Base-by-base conservation (phyloP, 1,140 invertebrate genomes). In the Latrodectus geometricus region DNA sequence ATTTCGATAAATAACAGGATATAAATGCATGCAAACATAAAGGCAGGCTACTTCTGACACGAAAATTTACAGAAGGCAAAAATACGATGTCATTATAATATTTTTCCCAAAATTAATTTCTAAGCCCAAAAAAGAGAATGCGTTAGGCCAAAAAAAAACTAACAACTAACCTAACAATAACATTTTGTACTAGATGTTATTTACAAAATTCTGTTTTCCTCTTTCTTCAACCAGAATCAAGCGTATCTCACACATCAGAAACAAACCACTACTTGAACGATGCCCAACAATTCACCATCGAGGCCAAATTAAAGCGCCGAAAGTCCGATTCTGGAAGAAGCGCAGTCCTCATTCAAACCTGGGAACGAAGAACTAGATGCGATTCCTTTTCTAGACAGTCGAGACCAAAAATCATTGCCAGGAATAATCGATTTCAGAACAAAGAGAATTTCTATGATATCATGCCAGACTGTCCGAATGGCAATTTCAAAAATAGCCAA, bases 331-430 rank as follows among this genome's bases (percentile, higher is more conserved):
- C n/a, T 8, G 75, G 83, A 20, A 77, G 83, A 20, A 86, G 83
- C 49, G 83, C 83, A 20, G 83, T 86, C 1, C 83, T 86, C 8
- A 86, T 86, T 61, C 83, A 86, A 74, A 86, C 83, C 15, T 86
- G 83, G 83, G 83, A 86, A 61, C 52, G 83, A n/a, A 52, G 83
- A 52, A 86, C 74, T 15, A 12, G 56, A 61, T 70, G 21, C 21
- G 83, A 86, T 21, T 86, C 74, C 14, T 65, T 86, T 49, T 48
- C 83, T 5, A 86, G 68, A 66, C 65, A 23, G 49, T 21, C 50
- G 12, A 21, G 48, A 8, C 9, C 50, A 0, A 52, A 35, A 52
- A 48, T 11, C 12, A 73, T 23, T 8, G 11, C 70, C 35, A n/a
- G 12, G 17, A 75, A n/a, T 17, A 75, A 75, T 20, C 73, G 73